These are phyloP conservation scores for Drosophila azteca DNA, from an alignment of 1,140 invertebrate species.

Conservation along the genomic window DNA sequence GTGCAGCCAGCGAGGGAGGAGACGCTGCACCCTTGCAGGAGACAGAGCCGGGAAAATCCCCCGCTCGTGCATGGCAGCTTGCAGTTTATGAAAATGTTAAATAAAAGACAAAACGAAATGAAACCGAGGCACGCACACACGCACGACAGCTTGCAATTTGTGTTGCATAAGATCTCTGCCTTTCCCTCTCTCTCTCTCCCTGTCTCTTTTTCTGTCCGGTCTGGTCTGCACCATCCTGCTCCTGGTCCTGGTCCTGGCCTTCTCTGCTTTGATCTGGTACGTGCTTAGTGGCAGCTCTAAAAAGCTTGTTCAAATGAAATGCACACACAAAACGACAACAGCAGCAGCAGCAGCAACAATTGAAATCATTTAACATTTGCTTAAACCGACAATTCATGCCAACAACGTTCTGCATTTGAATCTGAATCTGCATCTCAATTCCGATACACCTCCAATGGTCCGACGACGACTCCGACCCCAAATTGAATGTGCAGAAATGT, in stretches of 20 bases:
- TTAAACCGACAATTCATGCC: slow-evolving; percentile 17
- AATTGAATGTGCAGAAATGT: slow-evolving; percentile 4
- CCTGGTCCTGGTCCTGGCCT: no score
- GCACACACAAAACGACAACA: slow-evolving; percentile 50
- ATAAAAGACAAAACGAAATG: slow-evolving; percentile 46
- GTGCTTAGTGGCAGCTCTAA: slow-evolving; percentile 41
- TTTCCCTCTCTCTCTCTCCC: no score
- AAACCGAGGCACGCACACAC: slow-evolving; percentile 34
- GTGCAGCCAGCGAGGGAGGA: slow-evolving; percentile 22
- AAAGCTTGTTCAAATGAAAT: slow-evolving; percentile 47
- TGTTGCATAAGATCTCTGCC: slow-evolving; percentile 28
- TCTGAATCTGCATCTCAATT: neutral
- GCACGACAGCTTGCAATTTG: slow-evolving; percentile 42
- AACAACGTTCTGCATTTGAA: slow-evolving; percentile 5
- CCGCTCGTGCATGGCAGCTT: neutral
- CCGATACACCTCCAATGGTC: neutral
- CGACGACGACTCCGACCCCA: no score
- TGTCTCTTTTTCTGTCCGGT: neutral
- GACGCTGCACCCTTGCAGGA: neutral
- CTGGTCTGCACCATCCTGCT: neutral
- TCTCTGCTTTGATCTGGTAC: slow-evolving; percentile 6
- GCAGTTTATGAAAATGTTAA: slow-evolving; percentile 55
- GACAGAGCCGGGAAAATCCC: neutral
- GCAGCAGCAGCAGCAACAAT: slow-evolving; percentile 48
- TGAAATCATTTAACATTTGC: slow-evolving; percentile 71